Evolutionary conservation across 2,888 invertebrate species (phyloP).

Genomic region (Dicranocentrus wangi): DNA sequence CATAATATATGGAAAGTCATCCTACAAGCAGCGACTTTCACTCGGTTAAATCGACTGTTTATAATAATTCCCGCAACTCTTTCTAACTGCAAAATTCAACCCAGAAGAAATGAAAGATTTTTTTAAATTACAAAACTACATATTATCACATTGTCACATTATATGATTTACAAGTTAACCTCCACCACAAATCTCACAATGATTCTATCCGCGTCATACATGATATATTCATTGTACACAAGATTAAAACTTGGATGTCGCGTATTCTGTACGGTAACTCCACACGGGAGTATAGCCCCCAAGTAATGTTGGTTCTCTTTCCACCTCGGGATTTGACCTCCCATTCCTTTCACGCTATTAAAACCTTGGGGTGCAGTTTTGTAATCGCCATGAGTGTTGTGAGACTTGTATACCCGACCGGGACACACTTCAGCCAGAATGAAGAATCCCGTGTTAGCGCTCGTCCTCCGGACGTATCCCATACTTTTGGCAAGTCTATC

Average conservation of each 20-base stretch:
- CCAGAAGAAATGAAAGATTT: too few relatives aligned
- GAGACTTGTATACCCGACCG: constrained; percentile 61
- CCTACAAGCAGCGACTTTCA: too few relatives aligned
- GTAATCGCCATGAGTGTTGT: constrained; percentile 52
- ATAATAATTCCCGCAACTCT: too few relatives aligned
- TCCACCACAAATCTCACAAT: constrained; percentile 51
- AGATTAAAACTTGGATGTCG: constrained; percentile 33
- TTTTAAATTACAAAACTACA: too few relatives aligned
- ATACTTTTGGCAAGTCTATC: constrained; percentile 62
- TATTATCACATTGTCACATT: too few relatives aligned
- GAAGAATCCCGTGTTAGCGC: neutral
- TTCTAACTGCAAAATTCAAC: too few relatives aligned
- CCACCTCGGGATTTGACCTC: constrained; percentile 48
- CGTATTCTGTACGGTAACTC: constrained; percentile 13
- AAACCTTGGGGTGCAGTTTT: constrained; percentile 32
- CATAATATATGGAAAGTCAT: too few relatives aligned
- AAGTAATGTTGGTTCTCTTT: constrained; percentile 38
- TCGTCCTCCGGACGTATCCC: neutral
- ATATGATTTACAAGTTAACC: too few relatives aligned
- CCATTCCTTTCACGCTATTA: constrained; percentile 51
- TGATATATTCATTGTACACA: constrained; percentile 54
- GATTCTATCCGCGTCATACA: constrained; percentile 47
- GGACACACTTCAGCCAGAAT: constrained; percentile 50
- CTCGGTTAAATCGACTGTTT: too few relatives aligned
- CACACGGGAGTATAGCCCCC: constrained; percentile 55